Conservation (phyloP, 2,113 vertebrate genomes). For the Catharus fuscescens region DNA sequence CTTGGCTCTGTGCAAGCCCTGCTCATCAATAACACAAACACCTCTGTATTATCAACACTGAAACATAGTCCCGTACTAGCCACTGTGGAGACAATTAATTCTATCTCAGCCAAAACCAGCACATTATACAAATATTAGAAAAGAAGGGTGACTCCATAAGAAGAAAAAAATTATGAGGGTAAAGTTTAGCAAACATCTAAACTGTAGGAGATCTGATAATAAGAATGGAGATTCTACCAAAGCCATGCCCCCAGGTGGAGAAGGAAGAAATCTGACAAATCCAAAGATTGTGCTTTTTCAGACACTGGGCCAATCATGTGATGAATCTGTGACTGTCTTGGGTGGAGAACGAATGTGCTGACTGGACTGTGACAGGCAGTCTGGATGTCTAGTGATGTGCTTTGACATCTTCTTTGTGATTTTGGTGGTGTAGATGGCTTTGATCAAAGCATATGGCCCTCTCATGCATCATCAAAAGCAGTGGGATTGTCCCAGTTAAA, state of each 20-base stretch:
- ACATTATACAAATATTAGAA: background rate
- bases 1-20: background rate
- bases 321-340: background rate
- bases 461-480: slow-evolving; percentile 21
- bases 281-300: background rate
- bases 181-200: background rate
- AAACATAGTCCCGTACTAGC: background rate
- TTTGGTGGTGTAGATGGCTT: slow-evolving; percentile 10
- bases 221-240: background rate
- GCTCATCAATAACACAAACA: background rate
- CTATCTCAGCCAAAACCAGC: background rate
- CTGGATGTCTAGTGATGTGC: slow-evolving; percentile 25
- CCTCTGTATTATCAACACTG: background rate
- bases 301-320: background rate
- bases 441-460: slow-evolving; percentile 43
- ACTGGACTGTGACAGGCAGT: slow-evolving; percentile 51
- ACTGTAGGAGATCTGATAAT: background rate
- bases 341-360: background rate
- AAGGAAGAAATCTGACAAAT: background rate
- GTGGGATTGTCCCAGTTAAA: background rate
- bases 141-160: background rate
- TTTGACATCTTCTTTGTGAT: slow-evolving; percentile 60
- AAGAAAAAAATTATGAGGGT: background rate
- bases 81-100: background rate
- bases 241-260: background rate